Evolutionary conservation across 2,797 vertebrate genomes (phyloP).

Genomic region (Mionectes olivaceus): DNA sequence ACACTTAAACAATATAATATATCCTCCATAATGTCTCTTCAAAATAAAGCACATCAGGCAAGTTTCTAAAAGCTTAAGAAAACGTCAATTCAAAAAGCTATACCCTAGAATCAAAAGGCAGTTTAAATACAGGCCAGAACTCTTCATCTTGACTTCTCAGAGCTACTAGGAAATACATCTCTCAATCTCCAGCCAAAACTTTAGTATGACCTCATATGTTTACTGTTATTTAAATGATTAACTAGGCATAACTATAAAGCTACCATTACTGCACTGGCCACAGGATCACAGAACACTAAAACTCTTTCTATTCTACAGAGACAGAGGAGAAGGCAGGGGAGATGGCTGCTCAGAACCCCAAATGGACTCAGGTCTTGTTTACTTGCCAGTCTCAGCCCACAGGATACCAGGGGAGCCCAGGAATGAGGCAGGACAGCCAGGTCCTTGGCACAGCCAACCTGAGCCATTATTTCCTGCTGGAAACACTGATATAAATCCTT

Average conservation of each 20-base stretch:
- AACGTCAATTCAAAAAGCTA: neutral
- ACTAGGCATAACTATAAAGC: neutral
- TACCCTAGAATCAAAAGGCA: neutral
- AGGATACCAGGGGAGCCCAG: neutral
- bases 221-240: neutral
- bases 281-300: neutral
- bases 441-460: too few relatives aligned
- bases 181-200: neutral
- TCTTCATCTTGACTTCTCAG: neutral
- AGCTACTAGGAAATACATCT: neutral
- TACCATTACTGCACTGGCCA: neutral
- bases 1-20: neutral
- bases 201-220: neutral
- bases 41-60: neutral
- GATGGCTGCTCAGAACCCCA: neutral
- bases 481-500: neutral
- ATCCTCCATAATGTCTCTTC: neutral
- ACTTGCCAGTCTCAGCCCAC: neutral
- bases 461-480: neutral
- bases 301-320: neutral
- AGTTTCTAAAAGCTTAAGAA: neutral
- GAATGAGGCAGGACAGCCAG: neutral
- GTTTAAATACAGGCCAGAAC: neutral
- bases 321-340: neutral
- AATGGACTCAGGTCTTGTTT: neutral